Conservation (phyloP, 2,888 invertebrate genomes). For the Idaea aversata region DNA sequence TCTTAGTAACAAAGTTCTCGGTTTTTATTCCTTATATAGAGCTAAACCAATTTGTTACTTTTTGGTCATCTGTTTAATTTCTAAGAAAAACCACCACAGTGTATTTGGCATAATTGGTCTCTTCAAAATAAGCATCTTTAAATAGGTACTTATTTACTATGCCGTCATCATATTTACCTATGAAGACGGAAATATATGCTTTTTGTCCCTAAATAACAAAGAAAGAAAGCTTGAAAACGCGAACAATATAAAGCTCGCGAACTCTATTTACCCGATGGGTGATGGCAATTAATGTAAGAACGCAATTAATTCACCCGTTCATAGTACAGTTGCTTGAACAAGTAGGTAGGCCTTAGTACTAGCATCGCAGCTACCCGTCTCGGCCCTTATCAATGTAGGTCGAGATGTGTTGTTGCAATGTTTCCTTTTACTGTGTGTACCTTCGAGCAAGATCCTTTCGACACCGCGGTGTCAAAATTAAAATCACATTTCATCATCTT, state of each 20-base stretch:
- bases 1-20: not conserved
- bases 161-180: not conserved
- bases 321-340: slow-evolving; percentile 46
- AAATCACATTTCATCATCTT: not conserved
- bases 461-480: slow-evolving; percentile 7
- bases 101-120: not conserved
- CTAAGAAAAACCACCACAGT: not conserved
- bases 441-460: slow-evolving; percentile 31
- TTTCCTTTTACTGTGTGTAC: slow-evolving; percentile 51
- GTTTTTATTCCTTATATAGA: too few species aligned
- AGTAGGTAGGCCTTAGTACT: slow-evolving; percentile 32
- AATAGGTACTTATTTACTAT: not conserved
- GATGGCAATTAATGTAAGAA: slow-evolving; percentile 27
- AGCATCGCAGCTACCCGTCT: slow-evolving; percentile 25
- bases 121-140: not conserved
- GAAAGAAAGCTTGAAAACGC: not conserved
- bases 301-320: slow-evolving; percentile 45
- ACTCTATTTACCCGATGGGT: not conserved
- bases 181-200: not conserved
- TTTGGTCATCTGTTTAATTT: not conserved
- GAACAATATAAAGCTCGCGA: not conserved
- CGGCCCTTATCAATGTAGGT: slow-evolving; percentile 68
- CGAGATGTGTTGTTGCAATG: slow-evolving; percentile 61
- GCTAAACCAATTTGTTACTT: not conserved
- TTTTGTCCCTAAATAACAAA: not conserved